Base-by-base conservation (phyloP, 1,140 invertebrate species). In the Zaprionus kolodkinae region DNA sequence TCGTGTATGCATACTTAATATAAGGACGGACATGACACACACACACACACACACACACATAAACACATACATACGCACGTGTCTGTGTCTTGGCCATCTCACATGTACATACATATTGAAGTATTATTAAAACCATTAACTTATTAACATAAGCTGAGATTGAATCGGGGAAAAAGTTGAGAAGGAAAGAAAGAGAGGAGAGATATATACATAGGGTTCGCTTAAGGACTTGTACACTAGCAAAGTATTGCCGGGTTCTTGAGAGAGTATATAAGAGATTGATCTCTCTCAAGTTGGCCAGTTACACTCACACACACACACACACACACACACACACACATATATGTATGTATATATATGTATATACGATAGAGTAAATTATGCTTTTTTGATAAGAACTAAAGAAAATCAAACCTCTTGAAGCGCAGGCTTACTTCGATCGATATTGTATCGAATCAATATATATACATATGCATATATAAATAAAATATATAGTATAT, bases 41-140 rank as follows among this genome's bases (percentile, higher is more conserved):
- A 10, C 13, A 45, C 17, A 21, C 61, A 73, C 7, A 48, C 10
- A 69, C 56, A 5, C 36, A 62, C 11, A 45, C 50, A 57, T 48
- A 57, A 25, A 60, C 55, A 70, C 36, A 60, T 35, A 56, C 64
- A 35, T 45, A 56, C 48, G 33, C 56, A 63, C 36, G 27, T 50
- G 48, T 67, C 66, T 78, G n/a, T 79, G 78, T 76, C 66, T 63
- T 79, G 83, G 71, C 67, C 69, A 83, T 78, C 60, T 76, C 52
- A 40, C 62, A 65, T 87, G 77, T 81, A 81, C 55, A 83, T 75
- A 82, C 59, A 75, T 80, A 78, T 89, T 78, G 74, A 87, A 87
- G 84, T 87, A 87, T 87, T 87, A 89, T 88, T 87, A 78, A 84
- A 71, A 78, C 62, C 63, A 77, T 72, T 62, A 54, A 61, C 50